A percentile compares a stretch with the other conserved stretches of the same genome.
phyloP scores from a whole-genome alignment of 2,113 vertebrate species.

The Ophiodon elongatus region DNA sequence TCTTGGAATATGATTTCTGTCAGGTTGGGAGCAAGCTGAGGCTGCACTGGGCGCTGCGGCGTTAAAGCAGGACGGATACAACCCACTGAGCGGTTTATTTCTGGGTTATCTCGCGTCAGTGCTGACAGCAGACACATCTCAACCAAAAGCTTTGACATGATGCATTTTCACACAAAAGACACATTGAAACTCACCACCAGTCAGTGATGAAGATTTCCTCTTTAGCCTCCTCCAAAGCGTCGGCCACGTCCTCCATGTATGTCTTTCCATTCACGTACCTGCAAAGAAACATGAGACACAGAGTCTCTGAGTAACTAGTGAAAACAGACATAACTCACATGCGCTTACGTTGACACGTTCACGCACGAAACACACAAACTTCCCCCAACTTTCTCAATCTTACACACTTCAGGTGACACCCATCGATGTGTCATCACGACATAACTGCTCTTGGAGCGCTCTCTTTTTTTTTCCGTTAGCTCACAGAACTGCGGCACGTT shows the following conservation, averaged over 20 bases:
- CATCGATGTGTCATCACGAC: constrained; percentile 25
- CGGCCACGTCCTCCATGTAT: constrained; percentile 95
- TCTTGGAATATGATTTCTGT: neutral
- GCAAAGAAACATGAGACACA: constrained; percentile 36
- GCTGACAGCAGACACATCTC: neutral
- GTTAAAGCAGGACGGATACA: neutral
- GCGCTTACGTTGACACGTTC: neutral
- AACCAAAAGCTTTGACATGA: neutral
- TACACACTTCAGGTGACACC: neutral
- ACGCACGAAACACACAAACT: neutral
- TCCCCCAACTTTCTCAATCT: neutral
- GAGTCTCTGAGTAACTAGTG: neutral
- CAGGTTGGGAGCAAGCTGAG: neutral
- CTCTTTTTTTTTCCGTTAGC: constrained; percentile 4
- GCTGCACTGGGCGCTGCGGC: no score
- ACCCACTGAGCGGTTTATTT: neutral
- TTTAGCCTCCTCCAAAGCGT: constrained; percentile 94
- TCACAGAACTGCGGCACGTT: neutral
- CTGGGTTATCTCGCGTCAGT: neutral
- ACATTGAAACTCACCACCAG: constrained; percentile 91
- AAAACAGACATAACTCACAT: constrained; percentile 10
- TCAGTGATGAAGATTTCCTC: constrained; percentile 99
- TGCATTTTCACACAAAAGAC: neutral
- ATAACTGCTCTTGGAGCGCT: neutral
- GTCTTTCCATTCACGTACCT: constrained; percentile 98